Evolutionary conservation across 2,113 vertebrate genomes (phyloP).

Genomic region (Hippocampus zosterae): DNA sequence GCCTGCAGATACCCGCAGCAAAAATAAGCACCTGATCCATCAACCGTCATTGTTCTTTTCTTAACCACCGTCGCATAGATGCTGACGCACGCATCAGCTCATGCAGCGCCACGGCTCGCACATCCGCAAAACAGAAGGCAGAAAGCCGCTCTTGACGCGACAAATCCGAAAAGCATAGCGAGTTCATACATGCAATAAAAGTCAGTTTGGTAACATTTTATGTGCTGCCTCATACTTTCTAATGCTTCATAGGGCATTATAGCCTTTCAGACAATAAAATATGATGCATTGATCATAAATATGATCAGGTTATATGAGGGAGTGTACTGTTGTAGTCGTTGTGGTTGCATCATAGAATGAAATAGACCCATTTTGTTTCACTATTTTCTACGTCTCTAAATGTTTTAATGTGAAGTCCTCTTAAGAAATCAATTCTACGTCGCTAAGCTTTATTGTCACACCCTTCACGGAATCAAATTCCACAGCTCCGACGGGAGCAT

Average conservation of each 20-base stretch:
- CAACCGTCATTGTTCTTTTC: neutral
- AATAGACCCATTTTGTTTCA: neutral
- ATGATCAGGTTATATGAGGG: neutral
- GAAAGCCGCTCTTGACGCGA: neutral
- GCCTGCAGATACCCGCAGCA: neutral
- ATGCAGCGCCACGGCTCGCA: neutral
- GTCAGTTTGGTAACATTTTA: neutral
- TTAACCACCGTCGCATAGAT: neutral
- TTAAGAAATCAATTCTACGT: neutral
- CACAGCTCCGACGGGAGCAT: neutral
- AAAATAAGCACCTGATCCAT: neutral
- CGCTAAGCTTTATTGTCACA: neutral
- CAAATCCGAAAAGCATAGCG: neutral
- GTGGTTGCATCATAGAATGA: neutral
- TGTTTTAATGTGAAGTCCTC: neutral
- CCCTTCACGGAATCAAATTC: neutral
- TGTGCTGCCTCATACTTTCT: neutral
- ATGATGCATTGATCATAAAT: neutral
- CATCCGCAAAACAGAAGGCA: neutral
- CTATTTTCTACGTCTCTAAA: neutral
- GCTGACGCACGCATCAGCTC: neutral
- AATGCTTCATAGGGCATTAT: neutral
- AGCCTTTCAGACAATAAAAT: neutral
- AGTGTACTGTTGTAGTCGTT: neutral
- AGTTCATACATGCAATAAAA: neutral